These are phyloP conservation scores for Stomorhina lunata DNA, from an alignment of 2,888 invertebrate species.

Conservation along the genomic window DNA sequence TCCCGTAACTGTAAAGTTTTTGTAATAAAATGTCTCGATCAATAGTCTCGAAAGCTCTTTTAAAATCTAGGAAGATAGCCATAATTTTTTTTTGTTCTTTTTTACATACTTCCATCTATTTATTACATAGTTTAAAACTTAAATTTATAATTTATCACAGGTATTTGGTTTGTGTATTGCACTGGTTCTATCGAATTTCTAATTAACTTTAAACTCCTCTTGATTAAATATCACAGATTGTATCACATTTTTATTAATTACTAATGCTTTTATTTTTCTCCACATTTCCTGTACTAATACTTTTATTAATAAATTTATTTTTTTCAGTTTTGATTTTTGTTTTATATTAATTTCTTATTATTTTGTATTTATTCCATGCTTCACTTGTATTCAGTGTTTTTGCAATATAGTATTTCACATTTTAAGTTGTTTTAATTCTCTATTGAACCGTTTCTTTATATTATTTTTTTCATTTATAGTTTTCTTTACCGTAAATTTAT, in stretches of 20 bases:
- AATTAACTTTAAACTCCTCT: neutral
- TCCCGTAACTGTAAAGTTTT: too few species aligned
- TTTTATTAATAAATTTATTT: neutral
- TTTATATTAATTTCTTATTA: neutral
- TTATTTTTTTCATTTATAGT: neutral
- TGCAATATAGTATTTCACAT: neutral
- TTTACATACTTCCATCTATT: neutral
- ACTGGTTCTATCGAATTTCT: neutral
- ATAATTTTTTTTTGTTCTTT: neutral
- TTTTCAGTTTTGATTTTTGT: too few species aligned
- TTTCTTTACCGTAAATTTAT: neutral
- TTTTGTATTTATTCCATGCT: neutral
- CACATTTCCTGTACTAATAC: neutral
- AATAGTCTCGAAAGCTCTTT: too few species aligned
- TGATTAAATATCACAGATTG: neutral
- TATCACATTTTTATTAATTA: neutral
- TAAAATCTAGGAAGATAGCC: neutral
- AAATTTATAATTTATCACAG: neutral
- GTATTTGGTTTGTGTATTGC: too few species aligned
- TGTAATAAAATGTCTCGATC: too few species aligned
- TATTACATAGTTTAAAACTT: neutral
- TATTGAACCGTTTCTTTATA: neutral
- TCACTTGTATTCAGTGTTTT: neutral
- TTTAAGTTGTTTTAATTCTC: neutral
- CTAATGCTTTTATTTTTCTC: neutral